Conservation (phyloP, 92 coral and sea anemone genomes). For the Pocillopora grandis region DNA sequence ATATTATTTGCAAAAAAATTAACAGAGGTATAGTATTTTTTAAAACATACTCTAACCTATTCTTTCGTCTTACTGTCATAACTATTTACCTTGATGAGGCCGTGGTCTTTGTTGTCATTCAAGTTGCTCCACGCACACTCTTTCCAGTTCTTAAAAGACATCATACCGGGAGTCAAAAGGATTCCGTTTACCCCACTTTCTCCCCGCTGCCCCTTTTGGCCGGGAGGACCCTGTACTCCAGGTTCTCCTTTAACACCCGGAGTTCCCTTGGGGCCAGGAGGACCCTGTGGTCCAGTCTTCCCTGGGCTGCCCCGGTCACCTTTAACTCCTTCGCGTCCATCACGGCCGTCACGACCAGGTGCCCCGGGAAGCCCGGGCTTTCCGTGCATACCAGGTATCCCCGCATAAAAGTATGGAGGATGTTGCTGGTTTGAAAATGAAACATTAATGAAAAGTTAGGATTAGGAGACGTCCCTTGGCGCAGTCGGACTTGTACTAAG, state of each 20-base stretch:
- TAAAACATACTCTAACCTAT: neutral
- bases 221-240: neutral
- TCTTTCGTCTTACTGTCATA: too few species aligned
- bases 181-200: neutral
- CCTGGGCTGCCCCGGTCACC: neutral
- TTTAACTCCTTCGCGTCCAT: neutral
- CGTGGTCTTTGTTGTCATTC: neutral
- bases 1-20: neutral
- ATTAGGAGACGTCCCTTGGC: too few species aligned
- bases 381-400: neutral
- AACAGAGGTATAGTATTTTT: neutral
- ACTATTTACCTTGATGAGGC: neutral
- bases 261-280: neutral
- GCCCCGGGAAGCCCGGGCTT: neutral
- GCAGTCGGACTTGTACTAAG: too few species aligned
- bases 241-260: neutral
- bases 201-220: neutral
- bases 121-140: neutral
- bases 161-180: neutral
- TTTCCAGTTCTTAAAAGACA: slow-evolving; percentile 15
- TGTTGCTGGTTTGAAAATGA: too few species aligned
- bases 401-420: neutral
- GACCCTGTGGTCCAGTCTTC: neutral
- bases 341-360: slow-evolving; percentile 8
- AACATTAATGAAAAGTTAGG: too few species aligned